Evolutionary conservation across 2,888 invertebrate species (phyloP), one percentile per base, ranked within the genome.

Genomic region (Psylliodes chrysocephalus): DNA sequence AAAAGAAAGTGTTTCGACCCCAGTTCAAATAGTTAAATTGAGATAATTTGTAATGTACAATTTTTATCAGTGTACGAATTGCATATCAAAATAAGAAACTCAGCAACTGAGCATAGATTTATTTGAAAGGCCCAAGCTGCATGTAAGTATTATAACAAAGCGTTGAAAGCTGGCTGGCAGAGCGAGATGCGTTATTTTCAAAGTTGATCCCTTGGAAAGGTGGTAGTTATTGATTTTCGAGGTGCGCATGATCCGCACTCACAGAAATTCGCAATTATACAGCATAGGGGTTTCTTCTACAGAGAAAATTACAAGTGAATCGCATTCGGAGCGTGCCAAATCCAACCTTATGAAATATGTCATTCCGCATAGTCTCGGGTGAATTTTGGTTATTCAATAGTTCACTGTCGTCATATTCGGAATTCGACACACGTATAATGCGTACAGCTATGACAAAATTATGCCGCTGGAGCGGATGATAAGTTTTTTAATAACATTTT

Each of bases 381-480:
- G 57, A 57, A 57, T 57, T 57, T 57, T 47, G 57, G 57, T 57
- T 57, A 47, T 57, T 57, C 46, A 47, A 57, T 57, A 57, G 33
- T 53, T 44, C 51, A 17, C 38, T 38, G 57, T 38, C 49, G 57
- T 54, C 55, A 62, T 63, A 42, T 63, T 59, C 62, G 22, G 19
- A 28, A 61, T 64, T 54, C 60, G 22, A 22, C 52, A 44, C 60
- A 61, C 61, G 57, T 65, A 46, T 55, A 63, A 65, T 76, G 77
- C 78, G 79, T 81, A 79, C 79, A 81, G 79, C 80, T 79, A 78
- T 80, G 78, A 78, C 80, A 79, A 80, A 82, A 82, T 82, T 80
- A 81, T 81, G 73, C 73, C 67, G 70, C 67, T 67, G 73, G 64
- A 54, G 65, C 63, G 67, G 68, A 65, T 73, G 72, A 74, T 73